These are phyloP conservation scores for Drosophila maculinotata DNA, from an alignment of 2,888 invertebrate genomes.

Conservation along the genomic window DNA sequence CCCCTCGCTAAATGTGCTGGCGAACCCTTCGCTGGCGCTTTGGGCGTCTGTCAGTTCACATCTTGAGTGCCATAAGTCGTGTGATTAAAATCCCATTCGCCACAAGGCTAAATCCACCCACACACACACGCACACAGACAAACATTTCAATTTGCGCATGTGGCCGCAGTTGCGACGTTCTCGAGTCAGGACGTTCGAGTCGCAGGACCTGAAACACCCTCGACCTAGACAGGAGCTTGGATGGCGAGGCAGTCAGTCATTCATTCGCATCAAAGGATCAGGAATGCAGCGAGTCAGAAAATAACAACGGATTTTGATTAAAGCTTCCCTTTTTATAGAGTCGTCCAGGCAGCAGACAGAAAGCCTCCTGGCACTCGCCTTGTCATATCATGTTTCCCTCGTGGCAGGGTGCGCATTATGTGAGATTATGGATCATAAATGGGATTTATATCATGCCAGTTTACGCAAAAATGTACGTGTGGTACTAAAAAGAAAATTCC, in stretches of 20 bases:
- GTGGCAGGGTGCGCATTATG: slow-evolving; percentile 82
- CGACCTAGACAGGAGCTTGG: slow-evolving; percentile 53
- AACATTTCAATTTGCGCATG: slow-evolving; percentile 83
- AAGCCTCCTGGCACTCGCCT: slow-evolving; percentile 24
- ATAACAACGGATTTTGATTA: slow-evolving; percentile 87
- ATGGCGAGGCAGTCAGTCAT: slow-evolving; percentile 56
- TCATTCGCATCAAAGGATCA: slow-evolving; percentile 85
- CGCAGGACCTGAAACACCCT: slow-evolving; percentile 53
- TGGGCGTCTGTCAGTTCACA: slow-evolving; percentile 83
- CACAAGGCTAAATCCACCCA: slow-evolving; percentile 70
- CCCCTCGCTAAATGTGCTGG: slow-evolving; percentile 35
- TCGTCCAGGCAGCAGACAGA: slow-evolving; percentile 48
- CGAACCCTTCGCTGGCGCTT: slow-evolving; percentile 63
- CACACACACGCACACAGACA: slow-evolving; percentile 45
- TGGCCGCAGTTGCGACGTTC: too few species aligned
- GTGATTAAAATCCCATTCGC: slow-evolving; percentile 85
- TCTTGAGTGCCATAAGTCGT: slow-evolving; percentile 85
- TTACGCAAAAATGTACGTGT: slow-evolving; percentile 25
- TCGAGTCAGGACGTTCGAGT: slow-evolving; percentile 20
- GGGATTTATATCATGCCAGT: slow-evolving; percentile 81
- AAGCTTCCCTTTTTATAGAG: slow-evolving; percentile 84
- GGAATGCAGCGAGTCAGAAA: slow-evolving; percentile 87
- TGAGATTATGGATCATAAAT: slow-evolving; percentile 85
- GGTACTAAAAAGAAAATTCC: slow-evolving; percentile 20
- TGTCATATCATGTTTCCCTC: slow-evolving; percentile 74